phyloP scores from a whole-genome alignment of 2,888 invertebrate species.

The Ommatoiulus sabulosus region DNA sequence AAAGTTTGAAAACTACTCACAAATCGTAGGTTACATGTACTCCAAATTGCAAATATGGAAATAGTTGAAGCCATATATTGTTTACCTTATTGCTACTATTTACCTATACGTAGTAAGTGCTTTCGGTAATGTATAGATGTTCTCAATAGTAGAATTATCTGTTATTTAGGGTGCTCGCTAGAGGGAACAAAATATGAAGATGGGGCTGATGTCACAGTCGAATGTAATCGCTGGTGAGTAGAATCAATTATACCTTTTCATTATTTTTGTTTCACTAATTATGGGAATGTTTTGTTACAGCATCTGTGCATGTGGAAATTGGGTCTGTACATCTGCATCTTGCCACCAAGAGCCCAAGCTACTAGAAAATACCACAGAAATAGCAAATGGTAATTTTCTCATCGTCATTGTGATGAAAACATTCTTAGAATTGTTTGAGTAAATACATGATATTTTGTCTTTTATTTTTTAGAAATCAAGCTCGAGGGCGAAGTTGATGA shows the following conservation, averaged over 20 bases:
- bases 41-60: too few relatives aligned
- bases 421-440: background rate
- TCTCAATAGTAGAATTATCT: slow-evolving; percentile 21
- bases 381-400: background rate
- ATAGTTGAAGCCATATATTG: too few relatives aligned
- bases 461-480: slow-evolving; percentile 2
- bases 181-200: slow-evolving; percentile 63
- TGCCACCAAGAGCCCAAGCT: background rate
- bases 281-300: slow-evolving; percentile 60
- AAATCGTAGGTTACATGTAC: too few relatives aligned
- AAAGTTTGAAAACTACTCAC: too few relatives aligned
- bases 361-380: background rate
- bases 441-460: background rate
- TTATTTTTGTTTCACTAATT: background rate
- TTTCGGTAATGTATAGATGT: too few relatives aligned
- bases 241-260: background rate
- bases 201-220: slow-evolving; percentile 63
- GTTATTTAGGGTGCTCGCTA: slow-evolving; percentile 63
- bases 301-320: slow-evolving; percentile 64
- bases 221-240: slow-evolving; percentile 64
- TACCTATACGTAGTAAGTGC: too few relatives aligned
- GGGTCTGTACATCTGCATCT: slow-evolving; percentile 63
- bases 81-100: too few relatives aligned
- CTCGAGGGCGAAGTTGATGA: background rate
- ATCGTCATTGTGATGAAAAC: background rate